These are phyloP conservation scores for Microhierax caerulescens DNA, from an alignment of 2,797 vertebrate species.

Conservation along the genomic window DNA sequence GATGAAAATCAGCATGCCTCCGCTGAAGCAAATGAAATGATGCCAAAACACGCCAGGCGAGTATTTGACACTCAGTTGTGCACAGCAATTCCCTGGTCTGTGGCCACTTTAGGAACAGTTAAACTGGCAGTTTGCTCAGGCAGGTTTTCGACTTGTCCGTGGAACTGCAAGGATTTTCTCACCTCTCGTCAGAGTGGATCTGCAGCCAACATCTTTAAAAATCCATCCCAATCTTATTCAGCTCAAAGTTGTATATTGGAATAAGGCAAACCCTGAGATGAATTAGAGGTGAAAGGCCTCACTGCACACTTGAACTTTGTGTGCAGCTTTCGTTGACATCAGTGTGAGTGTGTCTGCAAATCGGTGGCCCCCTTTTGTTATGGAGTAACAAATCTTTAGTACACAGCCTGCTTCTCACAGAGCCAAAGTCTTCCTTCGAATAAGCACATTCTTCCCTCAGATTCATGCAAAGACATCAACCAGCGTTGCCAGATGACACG, in stretches of 20 bases:
- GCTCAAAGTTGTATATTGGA: background rate
- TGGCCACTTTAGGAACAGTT: background rate
- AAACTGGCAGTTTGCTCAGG: constrained; percentile 51
- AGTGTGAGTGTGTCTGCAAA: constrained; percentile 18
- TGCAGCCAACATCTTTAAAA: constrained; percentile 59
- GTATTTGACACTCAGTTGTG: constrained; percentile 16
- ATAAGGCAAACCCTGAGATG: background rate
- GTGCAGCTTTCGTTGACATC: background rate
- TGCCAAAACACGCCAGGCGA: constrained; percentile 8
- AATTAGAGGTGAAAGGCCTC: background rate
- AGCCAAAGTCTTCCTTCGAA: constrained; percentile 21
- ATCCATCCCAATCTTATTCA: background rate
- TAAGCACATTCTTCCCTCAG: background rate
- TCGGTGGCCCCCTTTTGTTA: constrained; percentile 15
- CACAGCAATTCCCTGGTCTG: background rate
- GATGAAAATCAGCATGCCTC: constrained; percentile 1
- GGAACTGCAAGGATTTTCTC: constrained; percentile 50
- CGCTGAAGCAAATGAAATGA: background rate
- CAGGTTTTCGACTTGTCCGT: constrained; percentile 54
- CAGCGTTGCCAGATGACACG: background rate
- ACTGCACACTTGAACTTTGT: background rate
- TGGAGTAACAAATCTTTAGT: constrained; percentile 21
- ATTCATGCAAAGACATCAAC: background rate
- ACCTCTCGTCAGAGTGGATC: background rate
- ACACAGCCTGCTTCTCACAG: constrained; percentile 6